Evolutionary conservation across 2,113 vertebrate genomes (phyloP).

Genomic region (Caranx ignobilis): DNA sequence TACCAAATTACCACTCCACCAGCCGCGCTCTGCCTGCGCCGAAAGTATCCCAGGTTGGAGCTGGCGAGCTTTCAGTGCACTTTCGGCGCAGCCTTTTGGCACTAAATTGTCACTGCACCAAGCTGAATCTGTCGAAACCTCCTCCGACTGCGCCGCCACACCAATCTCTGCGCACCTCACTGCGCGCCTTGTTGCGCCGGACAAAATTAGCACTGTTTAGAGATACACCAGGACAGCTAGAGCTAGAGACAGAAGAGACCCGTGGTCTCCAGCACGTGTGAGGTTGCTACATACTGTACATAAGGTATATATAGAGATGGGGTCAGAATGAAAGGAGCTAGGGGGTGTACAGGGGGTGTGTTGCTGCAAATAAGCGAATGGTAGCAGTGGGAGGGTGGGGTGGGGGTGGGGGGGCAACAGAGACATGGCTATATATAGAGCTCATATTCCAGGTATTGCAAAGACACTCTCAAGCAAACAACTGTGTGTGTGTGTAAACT

Average conservation of each 20-base stretch:
- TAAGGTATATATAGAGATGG: not conserved
- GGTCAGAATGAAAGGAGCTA: conserved; percentile 1
- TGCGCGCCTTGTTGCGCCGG: no score
- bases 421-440: conserved; percentile 48
- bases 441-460: conserved; percentile 40
- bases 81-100: no score
- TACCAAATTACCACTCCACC: no score
- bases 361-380: conserved; percentile 34
- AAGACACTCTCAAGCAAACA: not conserved
- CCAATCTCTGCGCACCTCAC: no score
- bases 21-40: no score
- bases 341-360: conserved; percentile 19
- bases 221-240: not conserved
- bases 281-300: not conserved
- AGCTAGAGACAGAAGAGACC: not conserved
- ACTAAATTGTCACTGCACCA: no score
- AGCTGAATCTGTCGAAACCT: no score
- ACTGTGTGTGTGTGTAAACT: conserved; percentile 42
- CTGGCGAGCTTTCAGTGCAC: no score
- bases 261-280: not conserved
- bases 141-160: no score
- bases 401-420: not conserved
- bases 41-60: no score
- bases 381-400: not conserved
- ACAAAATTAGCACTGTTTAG: not conserved